phyloP scores from a whole-genome alignment of 1,140 invertebrate genomes.

The Aphelenchoides besseyi region DNA sequence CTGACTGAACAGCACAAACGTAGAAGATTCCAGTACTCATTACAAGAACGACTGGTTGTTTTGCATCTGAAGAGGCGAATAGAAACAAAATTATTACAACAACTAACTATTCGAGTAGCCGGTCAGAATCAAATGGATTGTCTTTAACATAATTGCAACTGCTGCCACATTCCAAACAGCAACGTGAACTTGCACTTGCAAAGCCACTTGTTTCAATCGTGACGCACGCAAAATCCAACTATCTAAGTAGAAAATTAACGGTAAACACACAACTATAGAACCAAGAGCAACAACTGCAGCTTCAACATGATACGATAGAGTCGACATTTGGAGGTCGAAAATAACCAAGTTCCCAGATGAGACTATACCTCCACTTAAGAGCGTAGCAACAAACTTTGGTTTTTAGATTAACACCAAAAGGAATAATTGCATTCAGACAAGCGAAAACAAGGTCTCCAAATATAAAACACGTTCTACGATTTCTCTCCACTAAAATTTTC shows the following conservation, averaged over 20 bases:
- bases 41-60: background rate
- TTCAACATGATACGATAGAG: too few relatives aligned
- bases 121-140: background rate
- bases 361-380: too few relatives aligned
- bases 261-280: too few relatives aligned
- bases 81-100: background rate
- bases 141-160: background rate
- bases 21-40: background rate
- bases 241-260: background rate
- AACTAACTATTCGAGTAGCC: background rate
- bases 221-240: background rate
- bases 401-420: too few relatives aligned
- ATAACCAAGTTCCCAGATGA: too few relatives aligned
- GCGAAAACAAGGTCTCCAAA: too few relatives aligned
- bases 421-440: too few relatives aligned
- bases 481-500: too few relatives aligned
- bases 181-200: background rate
- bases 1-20: background rate
- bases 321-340: too few relatives aligned
- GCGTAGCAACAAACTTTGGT: too few relatives aligned
- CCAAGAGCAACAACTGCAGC: too few relatives aligned
- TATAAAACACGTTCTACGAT: too few relatives aligned
- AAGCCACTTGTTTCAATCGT: background rate
- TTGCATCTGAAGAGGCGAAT: background rate
- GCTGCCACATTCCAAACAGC: background rate